Percentiles rank a stretch among this genome's conserved stretches.
phyloP scores from a whole-genome alignment of 2,888 invertebrate species.

The Limenitis camilla region DNA sequence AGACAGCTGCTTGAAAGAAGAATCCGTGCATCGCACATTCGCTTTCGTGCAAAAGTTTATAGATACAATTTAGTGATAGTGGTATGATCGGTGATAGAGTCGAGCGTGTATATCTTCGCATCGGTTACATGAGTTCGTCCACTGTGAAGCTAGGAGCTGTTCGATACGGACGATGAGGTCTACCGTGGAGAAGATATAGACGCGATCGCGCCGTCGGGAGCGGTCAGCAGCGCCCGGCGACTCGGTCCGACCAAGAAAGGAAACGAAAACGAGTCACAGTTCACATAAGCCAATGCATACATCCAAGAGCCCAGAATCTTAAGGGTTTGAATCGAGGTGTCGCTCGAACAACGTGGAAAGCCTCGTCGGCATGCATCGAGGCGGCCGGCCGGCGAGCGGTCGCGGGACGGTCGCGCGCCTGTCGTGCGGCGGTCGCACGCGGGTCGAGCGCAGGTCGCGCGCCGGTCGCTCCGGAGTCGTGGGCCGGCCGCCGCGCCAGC shows the following conservation, averaged over 20 bases:
- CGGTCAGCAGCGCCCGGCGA: slow-evolving; percentile 51
- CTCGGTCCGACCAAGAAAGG: slow-evolving; percentile 68
- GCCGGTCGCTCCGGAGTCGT: slow-evolving; percentile 28
- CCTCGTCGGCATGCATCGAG: slow-evolving; percentile 70
- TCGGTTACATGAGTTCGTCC: slow-evolving; percentile 15
- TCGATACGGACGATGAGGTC: slow-evolving; percentile 26
- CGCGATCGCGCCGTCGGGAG: slow-evolving; percentile 60
- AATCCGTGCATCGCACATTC: slow-evolving; percentile 74
- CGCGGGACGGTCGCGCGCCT: slow-evolving; percentile 26
- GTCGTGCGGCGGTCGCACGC: slow-evolving; percentile 37
- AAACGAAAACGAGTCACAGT: slow-evolving; percentile 75
- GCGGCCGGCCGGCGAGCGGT: slow-evolving; percentile 49
- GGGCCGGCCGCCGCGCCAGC: slow-evolving; percentile 54
- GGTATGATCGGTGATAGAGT: slow-evolving; percentile 65
- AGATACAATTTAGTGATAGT: slow-evolving; percentile 56
- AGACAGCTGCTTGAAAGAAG: slow-evolving; percentile 73
- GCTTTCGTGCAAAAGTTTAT: slow-evolving; percentile 71
- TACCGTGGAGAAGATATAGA: slow-evolving; percentile 57
- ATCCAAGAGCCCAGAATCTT: slow-evolving; percentile 75
- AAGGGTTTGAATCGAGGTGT: slow-evolving; percentile 73
- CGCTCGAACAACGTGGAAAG: slow-evolving; percentile 69
- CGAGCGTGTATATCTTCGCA: slow-evolving; percentile 68
- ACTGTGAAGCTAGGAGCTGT: slow-evolving; percentile 12
- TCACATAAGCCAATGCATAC: slow-evolving; percentile 75
- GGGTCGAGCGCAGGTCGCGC: slow-evolving; percentile 23